A percentile compares a stretch with the other conserved stretches of the same genome.
Evolutionary conservation across 2,888 invertebrate species (phyloP).

Genomic region (Sinopyrophorus schimmeli): DNA sequence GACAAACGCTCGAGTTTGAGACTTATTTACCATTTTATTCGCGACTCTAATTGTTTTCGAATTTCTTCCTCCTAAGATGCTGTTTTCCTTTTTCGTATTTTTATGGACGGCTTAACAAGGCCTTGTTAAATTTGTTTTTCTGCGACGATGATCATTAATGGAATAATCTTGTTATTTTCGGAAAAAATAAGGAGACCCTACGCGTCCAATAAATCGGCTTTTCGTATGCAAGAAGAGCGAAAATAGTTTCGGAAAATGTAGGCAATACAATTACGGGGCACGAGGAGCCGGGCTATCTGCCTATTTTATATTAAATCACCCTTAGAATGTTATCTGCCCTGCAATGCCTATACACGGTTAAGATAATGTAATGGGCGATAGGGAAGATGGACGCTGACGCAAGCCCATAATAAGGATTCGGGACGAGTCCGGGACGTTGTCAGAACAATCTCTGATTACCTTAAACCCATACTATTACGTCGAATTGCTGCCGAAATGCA

Average conservation of each 20-base stretch:
- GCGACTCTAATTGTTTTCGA: no score
- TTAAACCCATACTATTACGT: constrained; percentile 29
- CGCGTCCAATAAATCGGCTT: constrained; percentile 22
- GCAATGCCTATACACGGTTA: constrained; percentile 27
- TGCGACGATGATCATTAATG: no score
- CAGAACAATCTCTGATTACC: constrained; percentile 35
- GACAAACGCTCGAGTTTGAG: no score
- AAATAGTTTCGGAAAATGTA: constrained; percentile 32
- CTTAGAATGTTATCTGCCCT: constrained; percentile 26
- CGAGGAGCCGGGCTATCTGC: constrained; percentile 39
- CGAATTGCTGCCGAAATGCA: constrained; percentile 29
- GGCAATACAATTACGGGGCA: constrained; percentile 41
- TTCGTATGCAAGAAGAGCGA: constrained; percentile 23
- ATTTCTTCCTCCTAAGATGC: no score
- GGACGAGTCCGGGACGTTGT: constrained; percentile 28
- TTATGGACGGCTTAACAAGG: no score
- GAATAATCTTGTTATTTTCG: no score
- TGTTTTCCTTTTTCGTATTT: no score
- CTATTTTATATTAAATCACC: constrained; percentile 31
- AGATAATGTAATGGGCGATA: constrained; percentile 34
- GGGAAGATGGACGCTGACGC: constrained; percentile 33
- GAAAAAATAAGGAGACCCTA: no score
- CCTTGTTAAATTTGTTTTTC: no score
- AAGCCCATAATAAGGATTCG: constrained; percentile 30
- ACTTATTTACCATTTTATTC: no score